These are phyloP conservation scores for Hypena proboscidalis DNA, from an alignment of 2,888 invertebrate species.

Conservation along the genomic window DNA sequence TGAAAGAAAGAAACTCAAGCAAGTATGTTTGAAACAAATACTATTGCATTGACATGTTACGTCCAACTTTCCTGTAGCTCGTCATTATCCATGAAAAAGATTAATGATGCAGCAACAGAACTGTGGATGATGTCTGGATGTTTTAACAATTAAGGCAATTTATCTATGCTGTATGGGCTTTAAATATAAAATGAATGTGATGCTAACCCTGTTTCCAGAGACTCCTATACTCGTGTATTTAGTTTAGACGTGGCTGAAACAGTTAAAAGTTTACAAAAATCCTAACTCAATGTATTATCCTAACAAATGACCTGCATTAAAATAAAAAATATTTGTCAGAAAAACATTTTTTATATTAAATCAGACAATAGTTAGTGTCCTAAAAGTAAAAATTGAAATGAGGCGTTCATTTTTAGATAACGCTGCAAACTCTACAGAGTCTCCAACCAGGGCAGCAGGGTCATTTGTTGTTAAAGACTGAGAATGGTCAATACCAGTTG, in stretches of 20 bases:
- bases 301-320: conserved; percentile 70
- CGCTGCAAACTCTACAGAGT: conserved; percentile 94
- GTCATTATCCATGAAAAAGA: not conserved
- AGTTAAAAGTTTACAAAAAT: conserved; percentile 36
- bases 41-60: conserved; percentile 7
- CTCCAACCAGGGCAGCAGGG: conserved; percentile 95
- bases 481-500: conserved; percentile 98
- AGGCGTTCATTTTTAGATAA: conserved; percentile 89
- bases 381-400: conserved; percentile 63
- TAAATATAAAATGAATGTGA: conserved; percentile 25
- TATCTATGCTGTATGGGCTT: conserved; percentile 39
- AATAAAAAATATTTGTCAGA: conserved; percentile 37
- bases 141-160: too few species aligned
- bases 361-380: conserved; percentile 29
- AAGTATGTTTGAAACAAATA: conserved; percentile 22
- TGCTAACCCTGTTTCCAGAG: conserved; percentile 37
- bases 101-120: not conserved
- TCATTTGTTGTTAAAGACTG: conserved; percentile 96
- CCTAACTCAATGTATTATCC: conserved; percentile 42
- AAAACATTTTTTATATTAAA: conserved; percentile 28
- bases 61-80: conserved; percentile 10
- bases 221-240: conserved; percentile 21
- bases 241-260: conserved; percentile 41
- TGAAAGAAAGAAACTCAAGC: conserved; percentile 22
- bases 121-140: not conserved